A percentile compares a stretch with the other conserved stretches of the same genome.
Conservation (phyloP, 2,113 vertebrate species). For the Poecilia latipinna region DNA sequence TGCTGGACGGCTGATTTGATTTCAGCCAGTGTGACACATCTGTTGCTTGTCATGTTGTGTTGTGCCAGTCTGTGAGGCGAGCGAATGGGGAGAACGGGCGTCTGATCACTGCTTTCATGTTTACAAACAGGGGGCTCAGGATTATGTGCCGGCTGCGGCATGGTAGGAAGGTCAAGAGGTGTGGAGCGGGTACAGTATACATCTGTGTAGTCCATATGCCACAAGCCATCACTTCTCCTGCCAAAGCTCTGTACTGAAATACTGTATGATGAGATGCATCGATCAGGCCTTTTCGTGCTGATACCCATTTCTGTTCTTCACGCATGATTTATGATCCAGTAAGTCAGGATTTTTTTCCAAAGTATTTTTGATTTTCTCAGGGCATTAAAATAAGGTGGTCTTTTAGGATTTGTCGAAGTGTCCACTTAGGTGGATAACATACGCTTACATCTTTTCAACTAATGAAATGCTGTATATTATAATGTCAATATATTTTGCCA, state of each 20-base stretch:
- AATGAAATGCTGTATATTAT: too few species aligned
- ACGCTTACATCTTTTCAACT: too few species aligned
- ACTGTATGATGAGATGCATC: conserved; percentile 27
- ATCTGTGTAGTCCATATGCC: conserved; percentile 41
- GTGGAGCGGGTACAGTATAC: not conserved
- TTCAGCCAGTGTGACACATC: conserved; percentile 73
- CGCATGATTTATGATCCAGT: too few species aligned
- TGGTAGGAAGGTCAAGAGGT: conserved; percentile 42
- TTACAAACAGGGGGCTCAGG: conserved; percentile 60
- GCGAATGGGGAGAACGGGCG: conserved; percentile 25
- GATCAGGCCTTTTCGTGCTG: not conserved
- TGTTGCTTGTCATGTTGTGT: conserved; percentile 77
- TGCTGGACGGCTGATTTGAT: conserved; percentile 68
- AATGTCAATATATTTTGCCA: too few species aligned
- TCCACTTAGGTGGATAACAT: too few species aligned
- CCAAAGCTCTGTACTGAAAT: conserved; percentile 22
- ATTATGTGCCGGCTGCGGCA: conserved; percentile 34
- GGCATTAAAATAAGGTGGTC: too few species aligned
- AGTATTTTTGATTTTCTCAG: too few species aligned
- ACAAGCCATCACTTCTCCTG: conserved; percentile 28
- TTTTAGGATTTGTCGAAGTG: too few species aligned
- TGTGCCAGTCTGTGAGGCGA: conserved; percentile 47
- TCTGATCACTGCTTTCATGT: conserved; percentile 43
- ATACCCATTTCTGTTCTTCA: not conserved
- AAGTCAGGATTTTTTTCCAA: too few species aligned